Conservation (phyloP, 2,113 vertebrate species). For the Puma concolor region DNA sequence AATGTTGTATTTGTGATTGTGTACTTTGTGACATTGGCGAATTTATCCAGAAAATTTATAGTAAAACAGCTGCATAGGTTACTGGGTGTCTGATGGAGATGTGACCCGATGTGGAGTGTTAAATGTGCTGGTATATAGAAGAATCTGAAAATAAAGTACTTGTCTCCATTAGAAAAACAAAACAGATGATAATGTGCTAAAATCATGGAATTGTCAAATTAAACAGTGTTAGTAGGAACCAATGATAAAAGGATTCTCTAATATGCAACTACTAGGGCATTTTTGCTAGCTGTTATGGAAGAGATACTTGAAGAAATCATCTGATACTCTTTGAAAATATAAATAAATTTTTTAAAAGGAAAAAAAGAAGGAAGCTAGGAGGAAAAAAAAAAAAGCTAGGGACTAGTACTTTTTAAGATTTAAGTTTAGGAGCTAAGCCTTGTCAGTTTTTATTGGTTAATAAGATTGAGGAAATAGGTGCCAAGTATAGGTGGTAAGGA, state of each 20-base stretch:
- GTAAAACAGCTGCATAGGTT: neutral
- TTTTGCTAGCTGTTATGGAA: constrained; percentile 19
- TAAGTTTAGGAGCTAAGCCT: constrained; percentile 44
- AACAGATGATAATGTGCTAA: constrained; percentile 34
- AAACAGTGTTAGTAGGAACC: neutral
- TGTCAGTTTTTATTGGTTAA: constrained; percentile 69
- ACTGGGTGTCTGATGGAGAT: neutral
- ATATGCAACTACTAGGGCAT: neutral
- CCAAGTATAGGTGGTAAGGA: constrained; percentile 20
- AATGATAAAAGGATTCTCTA: constrained; percentile 49
- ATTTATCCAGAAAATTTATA: neutral
- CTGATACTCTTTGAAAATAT: constrained; percentile 57
- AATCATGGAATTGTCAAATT: constrained; percentile 34
- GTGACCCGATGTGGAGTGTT: neutral
- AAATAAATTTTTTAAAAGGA: constrained; percentile 46
- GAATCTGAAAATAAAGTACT: neutral
- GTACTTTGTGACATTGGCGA: neutral
- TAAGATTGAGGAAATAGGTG: constrained; percentile 60
- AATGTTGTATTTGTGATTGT: neutral
- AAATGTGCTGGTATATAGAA: neutral
- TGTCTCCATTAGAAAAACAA: neutral
- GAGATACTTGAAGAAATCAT: constrained; percentile 40
- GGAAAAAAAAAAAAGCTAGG: neutral
- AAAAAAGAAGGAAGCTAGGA: neutral
- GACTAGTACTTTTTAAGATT: constrained; percentile 60